Conservation (phyloP, 2,888 invertebrate genomes). For the Acleris holmiana region DNA sequence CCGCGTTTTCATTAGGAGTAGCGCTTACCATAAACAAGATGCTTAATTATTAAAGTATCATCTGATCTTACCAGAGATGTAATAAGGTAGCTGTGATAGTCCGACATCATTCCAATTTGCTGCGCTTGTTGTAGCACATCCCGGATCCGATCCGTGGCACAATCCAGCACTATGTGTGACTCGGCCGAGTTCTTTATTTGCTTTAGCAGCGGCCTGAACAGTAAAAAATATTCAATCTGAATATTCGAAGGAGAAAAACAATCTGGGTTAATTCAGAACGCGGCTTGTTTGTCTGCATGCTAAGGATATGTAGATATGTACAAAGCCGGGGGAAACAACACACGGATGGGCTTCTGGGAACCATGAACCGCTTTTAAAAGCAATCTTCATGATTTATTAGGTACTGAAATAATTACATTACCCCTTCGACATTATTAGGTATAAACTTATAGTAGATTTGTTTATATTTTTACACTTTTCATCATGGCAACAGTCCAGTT, state of each 20-base stretch:
- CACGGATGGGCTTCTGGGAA: too few relatives aligned
- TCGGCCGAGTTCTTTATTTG: conserved; percentile 96
- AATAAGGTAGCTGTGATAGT: conserved; percentile 96
- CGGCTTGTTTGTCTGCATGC: not conserved
- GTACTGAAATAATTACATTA: too few relatives aligned
- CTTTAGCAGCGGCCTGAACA: conserved; percentile 91
- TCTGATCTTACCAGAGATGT: conserved; percentile 90
- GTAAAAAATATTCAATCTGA: conserved; percentile 3
- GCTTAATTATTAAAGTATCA: not conserved
- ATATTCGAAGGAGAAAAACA: not conserved
- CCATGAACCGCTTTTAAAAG: too few relatives aligned
- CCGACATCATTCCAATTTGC: conserved; percentile 98
- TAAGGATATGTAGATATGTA: too few relatives aligned
- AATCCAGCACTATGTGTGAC: conserved; percentile 95
- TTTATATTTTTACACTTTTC: too few relatives aligned
- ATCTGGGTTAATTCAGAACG: not conserved
- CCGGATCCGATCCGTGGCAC: conserved; percentile 93
- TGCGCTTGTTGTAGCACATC: conserved; percentile 96
- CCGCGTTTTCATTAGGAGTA: too few relatives aligned
- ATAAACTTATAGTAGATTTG: too few relatives aligned
- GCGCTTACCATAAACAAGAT: too few relatives aligned
- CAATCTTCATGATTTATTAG: too few relatives aligned
- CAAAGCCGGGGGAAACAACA: too few relatives aligned
- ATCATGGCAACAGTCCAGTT: too few relatives aligned
- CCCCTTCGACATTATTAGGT: too few relatives aligned